Evolutionary conservation across 2,797 vertebrate species (phyloP), one percentile per base, ranked within the genome.

Genomic region (Mormyrus proboscirostris): DNA sequence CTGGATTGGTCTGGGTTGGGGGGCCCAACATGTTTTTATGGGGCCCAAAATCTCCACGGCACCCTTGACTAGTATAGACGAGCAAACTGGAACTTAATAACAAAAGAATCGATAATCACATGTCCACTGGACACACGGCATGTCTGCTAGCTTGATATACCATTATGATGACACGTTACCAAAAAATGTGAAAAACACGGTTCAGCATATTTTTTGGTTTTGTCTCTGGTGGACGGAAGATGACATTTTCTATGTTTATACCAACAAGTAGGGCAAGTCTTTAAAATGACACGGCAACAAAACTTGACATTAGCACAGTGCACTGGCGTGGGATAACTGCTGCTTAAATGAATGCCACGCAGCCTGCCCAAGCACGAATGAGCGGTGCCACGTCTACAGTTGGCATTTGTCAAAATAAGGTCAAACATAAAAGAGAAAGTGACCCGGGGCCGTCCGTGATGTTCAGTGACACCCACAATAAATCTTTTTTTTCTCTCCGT

Each of bases 361-460:
- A 29, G 19, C 53, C 44, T n/a, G 33, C 51, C 51, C 38, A 33
- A 47, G 88, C 62, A 73, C 79, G 29, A 57, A 22, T 49, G 53
- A 8, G 51, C 51, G 16, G 89, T 84, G 87, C 82, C 53, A 44
- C 69, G 22, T 88, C 92, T 91, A 90, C 44, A 79, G 89, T 91
- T 94, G 92, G 91, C 93, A 93, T 94, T 94, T 94, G 92, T 91
- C 91, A 93, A 93, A 93, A 94, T 92, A 94, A 93, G 91, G 92
- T 92, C 93, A 85, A 89, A 85, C 38, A 57, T 65, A 47, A 85
- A 62, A 79, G 82, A 6, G 44, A 41, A 53, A 91, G 83, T 90
- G 49, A 25, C 6, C 89, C 33, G 85, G 16, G 38, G 38, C 62
- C 12, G 14, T 25, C 22, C 14, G n/a, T 6, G n/a, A 59, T 47